Base-by-base conservation (phyloP, 2,888 invertebrate genomes). In the Hedychridium roseum region DNA sequence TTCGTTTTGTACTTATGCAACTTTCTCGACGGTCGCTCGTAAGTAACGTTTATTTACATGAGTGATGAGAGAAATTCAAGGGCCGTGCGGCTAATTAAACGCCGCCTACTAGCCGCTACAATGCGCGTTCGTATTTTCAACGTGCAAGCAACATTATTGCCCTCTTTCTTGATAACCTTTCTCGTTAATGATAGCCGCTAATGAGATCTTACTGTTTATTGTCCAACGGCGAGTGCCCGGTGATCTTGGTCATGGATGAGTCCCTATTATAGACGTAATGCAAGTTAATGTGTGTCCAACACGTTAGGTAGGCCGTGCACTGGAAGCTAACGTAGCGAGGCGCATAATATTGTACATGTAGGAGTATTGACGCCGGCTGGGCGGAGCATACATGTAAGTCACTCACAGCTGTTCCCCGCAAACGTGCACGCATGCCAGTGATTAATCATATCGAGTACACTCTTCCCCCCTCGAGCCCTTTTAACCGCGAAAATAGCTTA, bases 391-490 rank as follows among this genome's bases (percentile, higher is more conserved):
- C 12, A 31, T 18, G 21, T 52, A 56, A 68, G 68, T 72, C 72
- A 72, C 68, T 64, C 68, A 64, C 71, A 72, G 70, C 70, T 72
- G 71, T 70, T 68, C 64, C 46, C 58, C 57, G 50, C 59, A 66
- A 60, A 64, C 57, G 65, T 54, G 54, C 62, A 57, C 55, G 57
- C 66, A 68, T 57, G 61, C 60, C 53, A 54, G 53, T 57, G 65
- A 71, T 71, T 70, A 71, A 71, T 71, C 71, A 70, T 68, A 70
- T 64, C 68, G 67, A 54, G 63, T 66, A 61, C 59, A 47, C 46
- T 28, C 36, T 17, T 18, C 12, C 21, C 9, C 44, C 35, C 26
- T 11, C 27, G 34, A n/a, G n/a, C n/a, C n/a, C n/a, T n/a, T n/a
- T n/a, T n/a, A n/a, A n/a, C n/a, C n/a, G n/a, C n/a, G n/a, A n/a